Evolutionary conservation across 2,797 vertebrate genomes (phyloP), one percentile per base, ranked within the genome.

Genomic region (Enteromius fasciolatus): DNA sequence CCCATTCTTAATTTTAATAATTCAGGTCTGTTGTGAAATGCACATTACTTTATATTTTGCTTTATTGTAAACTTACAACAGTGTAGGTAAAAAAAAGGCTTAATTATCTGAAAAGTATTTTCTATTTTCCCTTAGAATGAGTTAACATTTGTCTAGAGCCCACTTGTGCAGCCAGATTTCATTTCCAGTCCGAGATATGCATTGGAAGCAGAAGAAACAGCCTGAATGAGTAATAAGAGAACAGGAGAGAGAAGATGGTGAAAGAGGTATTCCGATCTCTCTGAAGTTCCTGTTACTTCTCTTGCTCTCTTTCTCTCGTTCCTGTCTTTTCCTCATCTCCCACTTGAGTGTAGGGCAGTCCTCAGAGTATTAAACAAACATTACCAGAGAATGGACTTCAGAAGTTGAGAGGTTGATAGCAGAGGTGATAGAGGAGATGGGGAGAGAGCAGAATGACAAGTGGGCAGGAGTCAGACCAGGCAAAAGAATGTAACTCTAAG

Each of bases 361-460:
- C 93, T 90, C 88, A 54, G 92, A 92, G 93, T 93, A 94, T 94
- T 95, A 94, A 94, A 93, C 93, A 93, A 95, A 95, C 93, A 95
- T 93, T 91, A 94, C 90, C 89, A 88, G 90, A 91, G 91, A 90
- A 92, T 94, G 90, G 91, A 92, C 90, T 91, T 79, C 76, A 90
- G 87, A 88, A 88, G 90, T 87, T 87, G 86, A 90, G 91, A 90
- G 92, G 86, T 76, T 91, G 92, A 94, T 92, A 89, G 89, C 86
- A 76, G 54, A 83, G 86, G 66, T 85, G 92, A 93, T 94, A 92
- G 88, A 90, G 89, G 86, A 90, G 89, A 87, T 87, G 87, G 90
- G 87, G 86, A 87, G 88, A 87, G 88, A 87, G 90, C 81, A 85
- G 89, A 93, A 92, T 92, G 90, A 87, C 89, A 91, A 92, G 91